Percentiles rank a stretch among this genome's conserved stretches.
Conservation (phyloP, 2,888 invertebrate species). For the Lycia hirtaria region DNA sequence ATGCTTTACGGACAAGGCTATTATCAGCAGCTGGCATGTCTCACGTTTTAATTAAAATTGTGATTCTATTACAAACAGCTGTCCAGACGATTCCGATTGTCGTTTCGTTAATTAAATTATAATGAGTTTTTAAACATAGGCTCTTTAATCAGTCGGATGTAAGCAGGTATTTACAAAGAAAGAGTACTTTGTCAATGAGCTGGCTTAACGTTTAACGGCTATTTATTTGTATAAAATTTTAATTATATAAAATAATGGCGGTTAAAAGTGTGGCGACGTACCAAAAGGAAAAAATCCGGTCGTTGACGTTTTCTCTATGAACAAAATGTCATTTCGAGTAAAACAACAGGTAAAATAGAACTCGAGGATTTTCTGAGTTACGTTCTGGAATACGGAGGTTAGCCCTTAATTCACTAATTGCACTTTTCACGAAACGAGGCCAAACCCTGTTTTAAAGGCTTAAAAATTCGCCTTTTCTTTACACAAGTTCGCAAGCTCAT, state of each 20-base stretch:
- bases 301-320: too few relatives aligned
- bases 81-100: conserved; percentile 27
- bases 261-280: too few relatives aligned
- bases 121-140: conserved; percentile 32
- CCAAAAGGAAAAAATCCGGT: too few relatives aligned
- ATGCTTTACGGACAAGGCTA: conserved; percentile 4
- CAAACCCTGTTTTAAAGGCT: conserved; percentile 2
- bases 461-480: conserved; percentile 4
- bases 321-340: too few relatives aligned
- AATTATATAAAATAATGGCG: too few relatives aligned
- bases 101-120: conserved; percentile 30
- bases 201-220: too few relatives aligned
- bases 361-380: too few relatives aligned
- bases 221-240: background rate
- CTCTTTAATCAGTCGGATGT: background rate
- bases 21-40: conserved; percentile 23
- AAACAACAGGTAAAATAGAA: too few relatives aligned
- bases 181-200: too few relatives aligned
- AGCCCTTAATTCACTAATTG: background rate
- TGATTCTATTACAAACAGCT: conserved; percentile 31
- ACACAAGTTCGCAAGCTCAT: conserved; percentile 8
- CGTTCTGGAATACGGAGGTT: background rate
- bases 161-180: too few relatives aligned
- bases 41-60: conserved; percentile 17
- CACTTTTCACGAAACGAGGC: background rate